phyloP scores from a whole-genome alignment of 2,113 vertebrate species.

The Toxotes chatareus region DNA sequence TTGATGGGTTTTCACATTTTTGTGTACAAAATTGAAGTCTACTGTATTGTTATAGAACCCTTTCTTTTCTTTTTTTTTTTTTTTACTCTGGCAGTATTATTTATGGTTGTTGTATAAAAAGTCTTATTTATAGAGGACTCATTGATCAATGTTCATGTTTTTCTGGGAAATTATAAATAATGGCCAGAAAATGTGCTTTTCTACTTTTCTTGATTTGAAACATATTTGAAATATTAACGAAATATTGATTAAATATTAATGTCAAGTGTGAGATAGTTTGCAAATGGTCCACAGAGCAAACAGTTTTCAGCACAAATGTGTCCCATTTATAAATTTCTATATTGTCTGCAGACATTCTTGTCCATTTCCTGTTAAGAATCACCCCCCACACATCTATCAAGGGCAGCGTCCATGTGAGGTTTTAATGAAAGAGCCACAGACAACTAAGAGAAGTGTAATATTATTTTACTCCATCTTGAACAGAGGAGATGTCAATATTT shows the following conservation, averaged over 20 bases:
- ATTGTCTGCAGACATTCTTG: background rate
- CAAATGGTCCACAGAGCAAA: conserved; percentile 3
- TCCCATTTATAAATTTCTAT: background rate
- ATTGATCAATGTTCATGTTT: conserved; percentile 48
- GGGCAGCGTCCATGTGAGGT: background rate
- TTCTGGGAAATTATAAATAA: conserved; percentile 49
- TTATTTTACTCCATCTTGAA: conserved; percentile 33
- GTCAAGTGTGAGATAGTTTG: background rate
- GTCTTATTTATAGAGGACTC: conserved; percentile 60
- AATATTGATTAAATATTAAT: background rate
- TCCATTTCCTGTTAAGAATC: background rate
- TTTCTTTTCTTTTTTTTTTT: conserved; percentile 26
- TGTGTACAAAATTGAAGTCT: conserved; percentile 41
- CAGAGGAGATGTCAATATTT: conserved; percentile 32
- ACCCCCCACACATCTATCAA: background rate
- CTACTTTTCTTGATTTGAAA: conserved; percentile 7
- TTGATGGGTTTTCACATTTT: conserved; percentile 41
- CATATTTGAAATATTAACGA: background rate
- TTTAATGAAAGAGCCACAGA: background rate
- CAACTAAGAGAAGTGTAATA: conserved; percentile 6
- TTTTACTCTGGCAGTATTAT: conserved; percentile 79
- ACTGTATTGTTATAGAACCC: conserved; percentile 47
- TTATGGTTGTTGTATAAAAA: conserved; percentile 58
- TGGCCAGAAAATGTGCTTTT: background rate
- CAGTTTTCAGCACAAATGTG: background rate